These are phyloP conservation scores for Belgica antarctica DNA, from an alignment of 2,888 invertebrate genomes.

Conservation along the genomic window DNA sequence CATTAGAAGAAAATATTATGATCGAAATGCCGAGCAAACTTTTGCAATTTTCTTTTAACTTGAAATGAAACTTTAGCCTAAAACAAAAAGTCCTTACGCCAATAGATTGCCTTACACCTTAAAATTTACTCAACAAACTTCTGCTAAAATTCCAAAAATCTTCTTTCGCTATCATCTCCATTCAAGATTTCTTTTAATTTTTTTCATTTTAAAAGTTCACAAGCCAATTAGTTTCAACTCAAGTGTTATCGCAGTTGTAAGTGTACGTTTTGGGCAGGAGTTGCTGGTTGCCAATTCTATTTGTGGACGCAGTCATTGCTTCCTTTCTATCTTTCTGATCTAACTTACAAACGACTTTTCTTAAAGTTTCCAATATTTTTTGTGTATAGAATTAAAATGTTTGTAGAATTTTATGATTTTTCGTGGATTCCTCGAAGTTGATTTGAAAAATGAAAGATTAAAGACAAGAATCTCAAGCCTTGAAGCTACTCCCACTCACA, in stretches of 20 bases:
- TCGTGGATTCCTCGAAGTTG: not conserved
- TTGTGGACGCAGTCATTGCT: slow-evolving; percentile 13
- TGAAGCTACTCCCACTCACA: too few species aligned
- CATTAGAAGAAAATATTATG: not conserved
- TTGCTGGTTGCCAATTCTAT: not conserved
- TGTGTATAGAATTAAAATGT: not conserved
- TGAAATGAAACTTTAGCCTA: not conserved
- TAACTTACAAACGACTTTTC: slow-evolving; percentile 6
- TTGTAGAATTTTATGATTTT: not conserved
- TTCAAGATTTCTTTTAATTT: not conserved
- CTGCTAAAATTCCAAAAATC: not conserved
- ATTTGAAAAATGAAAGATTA: too few species aligned
- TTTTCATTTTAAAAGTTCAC: slow-evolving; percentile 17
- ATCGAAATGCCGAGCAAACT: slow-evolving; percentile 1
- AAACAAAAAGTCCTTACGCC: slow-evolving; percentile 20
- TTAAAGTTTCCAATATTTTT: not conserved
- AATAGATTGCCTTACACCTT: slow-evolving; percentile 26
- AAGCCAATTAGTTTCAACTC: slow-evolving; percentile 25
- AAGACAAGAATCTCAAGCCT: too few species aligned
- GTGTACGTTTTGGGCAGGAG: slow-evolving; percentile 8
- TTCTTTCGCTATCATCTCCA: not conserved
- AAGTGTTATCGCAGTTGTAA: not conserved
- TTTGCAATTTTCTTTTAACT: not conserved
- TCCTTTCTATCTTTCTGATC: not conserved
- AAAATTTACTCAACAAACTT: slow-evolving; percentile 17